Evolutionary conservation across 2,797 vertebrate genomes (phyloP), one percentile per base, ranked within the genome.

Genomic region (Lates japonicus): DNA sequence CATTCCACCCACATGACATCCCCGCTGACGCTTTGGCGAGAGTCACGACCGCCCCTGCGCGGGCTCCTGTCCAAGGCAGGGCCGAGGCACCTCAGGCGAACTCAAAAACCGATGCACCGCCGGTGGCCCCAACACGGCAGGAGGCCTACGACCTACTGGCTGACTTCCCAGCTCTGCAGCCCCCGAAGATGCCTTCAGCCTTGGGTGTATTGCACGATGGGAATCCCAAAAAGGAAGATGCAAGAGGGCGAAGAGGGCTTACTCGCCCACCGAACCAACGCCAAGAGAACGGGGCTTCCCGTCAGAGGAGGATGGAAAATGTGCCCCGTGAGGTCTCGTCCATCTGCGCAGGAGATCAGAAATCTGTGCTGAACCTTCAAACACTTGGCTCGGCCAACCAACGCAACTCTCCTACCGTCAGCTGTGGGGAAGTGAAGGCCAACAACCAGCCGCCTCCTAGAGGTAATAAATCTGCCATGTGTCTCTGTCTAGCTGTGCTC

Each of bases 291-390:
- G 29, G n/a, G 22, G 73, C 74, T 78, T 64, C 69, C 81, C 42
- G 69, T 79, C 81, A 75, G 82, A 78, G 41, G 62, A 74, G 48
- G 79, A 64, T 70, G 70, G 63, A 87, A 80, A 86, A 78, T 39
- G 46, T 51, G 31, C 74, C 88, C 76, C 74, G 7, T 14, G 52
- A 88, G 78, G 73, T 66, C 74, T 74, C 71, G 8, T 61, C 89
- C 87, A 84, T 87, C 87, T 89, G 89, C 58, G 62, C 70, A 74
- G 74, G 80, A 85, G 75, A 75, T 76, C 81, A 66, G 51, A 90
- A 81, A 72, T 86, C 74, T 65, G 78, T 51, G 41, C 70, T 41
- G 73, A 83, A 77, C 75, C 77, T 57, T 72, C 75, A 76, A 75
- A 79, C 72, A 51, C 80, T 82, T 74, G 74, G 67, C 85, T 31